These are phyloP conservation scores for Entelurus aequoreus DNA, from an alignment of 2,113 vertebrate species.

Conservation along the genomic window DNA sequence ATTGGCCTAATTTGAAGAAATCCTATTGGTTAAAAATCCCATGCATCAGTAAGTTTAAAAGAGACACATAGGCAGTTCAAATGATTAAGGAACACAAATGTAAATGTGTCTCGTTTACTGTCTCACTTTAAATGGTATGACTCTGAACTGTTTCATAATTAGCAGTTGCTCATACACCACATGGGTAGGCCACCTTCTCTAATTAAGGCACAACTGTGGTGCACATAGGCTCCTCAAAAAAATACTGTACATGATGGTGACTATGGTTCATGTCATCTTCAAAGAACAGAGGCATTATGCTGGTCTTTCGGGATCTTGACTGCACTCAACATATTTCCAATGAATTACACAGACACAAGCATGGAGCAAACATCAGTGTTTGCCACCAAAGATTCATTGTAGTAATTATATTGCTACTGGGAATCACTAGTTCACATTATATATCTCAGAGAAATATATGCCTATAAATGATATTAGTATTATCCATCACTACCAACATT, in stretches of 20 bases:
- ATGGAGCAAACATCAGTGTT: constrained; percentile 5
- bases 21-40: background rate
- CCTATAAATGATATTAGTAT: constrained; percentile 13
- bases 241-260: constrained; percentile 9
- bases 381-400: background rate
- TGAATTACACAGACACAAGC: constrained; percentile 25
- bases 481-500: constrained; percentile 8
- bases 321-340: constrained; percentile 20
- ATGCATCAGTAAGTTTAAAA: background rate
- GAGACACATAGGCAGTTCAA: background rate
- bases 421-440: constrained; percentile 1
- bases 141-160: constrained; percentile 14
- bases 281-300: constrained; percentile 27
- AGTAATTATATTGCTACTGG: constrained; percentile 2
- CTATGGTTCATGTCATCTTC: constrained; percentile 5
- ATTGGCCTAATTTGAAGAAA: background rate
- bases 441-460: constrained; percentile 6
- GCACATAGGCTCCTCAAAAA: constrained; percentile 23
- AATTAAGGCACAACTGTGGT: constrained; percentile 7
- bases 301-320: constrained; percentile 21
- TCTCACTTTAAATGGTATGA: constrained; percentile 21
- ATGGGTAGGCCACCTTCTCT: constrained; percentile 27
- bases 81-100: background rate
- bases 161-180: constrained; percentile 22
- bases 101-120: background rate